Evolutionary conservation across 2,888 invertebrate genomes (phyloP), one percentile per base, ranked within the genome.

Genomic region (Shargacucullia verbasci): DNA sequence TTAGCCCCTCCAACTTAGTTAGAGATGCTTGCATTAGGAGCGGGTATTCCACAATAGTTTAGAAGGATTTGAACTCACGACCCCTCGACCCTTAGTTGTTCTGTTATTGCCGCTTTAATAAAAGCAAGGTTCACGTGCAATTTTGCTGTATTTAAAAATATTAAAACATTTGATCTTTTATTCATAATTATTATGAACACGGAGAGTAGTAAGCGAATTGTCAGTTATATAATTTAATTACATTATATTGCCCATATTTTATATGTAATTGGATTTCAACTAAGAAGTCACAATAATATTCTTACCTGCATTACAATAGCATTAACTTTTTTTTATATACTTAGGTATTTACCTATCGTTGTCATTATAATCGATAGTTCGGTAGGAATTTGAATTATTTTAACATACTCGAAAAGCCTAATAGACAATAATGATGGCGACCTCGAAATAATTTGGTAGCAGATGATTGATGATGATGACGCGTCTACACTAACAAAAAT

Each of bases 381-480:
- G 14, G 27, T 29, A 57, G 41, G 52, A 70, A 67, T 70, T 70
- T 58, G 52, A 64, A 59, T 31, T 58, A 59, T 37, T 20, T 20
- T 2, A 20, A 20, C 20, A 43, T 37, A 38, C 53, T 46, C 37
- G 27, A 49, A 49, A 54, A 48, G 13, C 53, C 10, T 50, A 40
- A 56, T 44, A 38, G 13, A 45, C 43, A 14, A 27, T 60, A 48
- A 71, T 59, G 47, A 46, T 43, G 15, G 14, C 53, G 46, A 60
- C 72, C 72, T 66, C 56, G 49, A 61, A 71, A 69, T 66, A 48
- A 64, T 71, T 69, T 47, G 49, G 53, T 64, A 41, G 25, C 37
- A 9, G 13, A 44, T 71, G 72, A 69, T 71, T 69, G 57, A 69
- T 69, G 67, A 52, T 66, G 47, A 67, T 52, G 53, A 66, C 34